Percentiles rank a stretch among this genome's conserved stretches.
phyloP scores from a whole-genome alignment of 2,888 invertebrate genomes.

The Caradrina kadenii region DNA sequence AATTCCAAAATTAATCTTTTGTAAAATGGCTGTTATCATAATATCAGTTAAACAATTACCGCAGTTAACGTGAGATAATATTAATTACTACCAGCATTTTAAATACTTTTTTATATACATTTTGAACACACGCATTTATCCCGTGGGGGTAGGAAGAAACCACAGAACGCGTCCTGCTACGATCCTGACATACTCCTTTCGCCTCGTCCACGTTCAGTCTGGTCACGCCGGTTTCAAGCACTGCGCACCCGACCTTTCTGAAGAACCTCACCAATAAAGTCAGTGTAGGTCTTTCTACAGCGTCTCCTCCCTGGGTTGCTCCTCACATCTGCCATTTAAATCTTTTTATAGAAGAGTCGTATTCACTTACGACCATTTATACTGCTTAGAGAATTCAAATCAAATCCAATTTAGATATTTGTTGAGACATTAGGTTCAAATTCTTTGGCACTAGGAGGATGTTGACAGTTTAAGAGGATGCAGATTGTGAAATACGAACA shows the following conservation, averaged over 20 bases:
- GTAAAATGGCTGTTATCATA: background rate
- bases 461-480: slow-evolving; percentile 40
- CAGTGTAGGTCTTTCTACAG: too few relatives aligned
- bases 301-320: too few relatives aligned
- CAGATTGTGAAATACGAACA: slow-evolving; percentile 49
- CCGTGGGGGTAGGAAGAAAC: too few relatives aligned
- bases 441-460: slow-evolving; percentile 46
- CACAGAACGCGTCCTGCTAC: too few relatives aligned
- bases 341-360: background rate
- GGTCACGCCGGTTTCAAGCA: too few relatives aligned
- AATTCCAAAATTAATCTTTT: background rate
- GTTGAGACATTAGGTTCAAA: slow-evolving; percentile 23
- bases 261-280: too few relatives aligned
- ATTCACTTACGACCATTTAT: background rate
- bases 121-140: too few relatives aligned
- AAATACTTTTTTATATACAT: background rate
- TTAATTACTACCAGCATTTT: background rate
- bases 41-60: too few relatives aligned
- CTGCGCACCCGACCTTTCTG: too few relatives aligned
- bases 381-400: slow-evolving; percentile 4
- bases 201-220: too few relatives aligned
- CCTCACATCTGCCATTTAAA: too few relatives aligned
- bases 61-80: background rate
- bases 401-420: slow-evolving; percentile 29
- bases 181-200: too few relatives aligned